Conservation (phyloP, 64 coral and sea anemone species). For the Montipora sp. region DNA sequence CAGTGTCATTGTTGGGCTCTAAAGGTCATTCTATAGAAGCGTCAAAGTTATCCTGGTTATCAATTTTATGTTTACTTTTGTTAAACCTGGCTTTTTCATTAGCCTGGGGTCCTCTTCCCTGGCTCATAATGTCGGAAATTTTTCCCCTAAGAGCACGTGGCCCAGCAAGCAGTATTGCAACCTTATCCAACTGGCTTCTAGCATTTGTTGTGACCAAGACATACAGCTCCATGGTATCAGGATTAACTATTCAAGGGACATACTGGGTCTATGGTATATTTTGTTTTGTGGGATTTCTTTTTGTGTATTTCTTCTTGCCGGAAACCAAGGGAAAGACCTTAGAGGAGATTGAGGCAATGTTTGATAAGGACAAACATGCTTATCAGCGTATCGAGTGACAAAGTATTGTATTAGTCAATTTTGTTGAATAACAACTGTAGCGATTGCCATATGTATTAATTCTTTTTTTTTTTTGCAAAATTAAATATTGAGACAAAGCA, state of each 20-base stretch:
- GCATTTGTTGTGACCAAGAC: constrained; percentile 73
- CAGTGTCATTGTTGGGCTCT: constrained; percentile 33
- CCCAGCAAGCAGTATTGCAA: constrained; percentile 59
- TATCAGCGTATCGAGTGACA: no score
- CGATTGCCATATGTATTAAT: no score
- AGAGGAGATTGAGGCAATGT: constrained; percentile 81
- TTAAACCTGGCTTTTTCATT: constrained; percentile 77
- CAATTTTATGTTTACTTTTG: constrained; percentile 73
- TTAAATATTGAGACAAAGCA: no score
- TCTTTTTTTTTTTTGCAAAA: no score
- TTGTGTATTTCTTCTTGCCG: constrained; percentile 77
- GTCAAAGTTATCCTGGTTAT: constrained; percentile 71
- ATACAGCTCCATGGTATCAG: constrained; percentile 43
- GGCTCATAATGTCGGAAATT: constrained; percentile 92
- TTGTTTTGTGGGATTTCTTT: constrained; percentile 77
- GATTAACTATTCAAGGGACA: constrained; percentile 60
- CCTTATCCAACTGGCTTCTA: constrained; percentile 50
- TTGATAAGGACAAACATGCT: constrained; percentile 41
- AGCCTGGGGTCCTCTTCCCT: constrained; percentile 79
- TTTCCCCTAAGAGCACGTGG: constrained; percentile 72
- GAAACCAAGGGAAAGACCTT: constrained; percentile 84
- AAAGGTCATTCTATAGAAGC: constrained; percentile 73
- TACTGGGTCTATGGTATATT: constrained; percentile 86
- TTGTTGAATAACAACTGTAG: no score
- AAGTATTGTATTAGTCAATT: no score